Percentiles rank a stretch among this genome's conserved stretches.
Evolutionary conservation across 2,113 vertebrate species (phyloP).

Genomic region (Hydrolagus affinis): DNA sequence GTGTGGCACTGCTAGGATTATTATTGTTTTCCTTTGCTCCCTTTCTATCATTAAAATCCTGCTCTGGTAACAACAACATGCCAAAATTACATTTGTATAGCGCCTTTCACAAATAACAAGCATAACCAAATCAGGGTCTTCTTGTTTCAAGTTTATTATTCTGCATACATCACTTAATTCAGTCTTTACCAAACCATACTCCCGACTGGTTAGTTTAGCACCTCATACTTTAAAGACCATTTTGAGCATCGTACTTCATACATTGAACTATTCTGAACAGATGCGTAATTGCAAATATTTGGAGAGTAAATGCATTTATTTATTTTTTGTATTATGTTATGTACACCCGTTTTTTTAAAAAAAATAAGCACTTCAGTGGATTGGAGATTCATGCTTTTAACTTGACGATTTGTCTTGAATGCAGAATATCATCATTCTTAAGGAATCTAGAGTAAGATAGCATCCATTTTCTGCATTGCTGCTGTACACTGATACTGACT

Average conservation of each 20-base stretch:
- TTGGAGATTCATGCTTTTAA: background rate
- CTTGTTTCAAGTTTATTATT: background rate
- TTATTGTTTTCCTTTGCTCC: background rate
- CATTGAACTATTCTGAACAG: too few species aligned
- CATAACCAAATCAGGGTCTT: background rate
- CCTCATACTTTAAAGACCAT: background rate
- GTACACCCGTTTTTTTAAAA: background rate
- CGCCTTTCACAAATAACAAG: too few species aligned
- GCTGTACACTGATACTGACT: background rate
- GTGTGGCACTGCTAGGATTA: too few species aligned
- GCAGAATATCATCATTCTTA: background rate
- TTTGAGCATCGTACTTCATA: background rate
- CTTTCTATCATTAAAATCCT: background rate
- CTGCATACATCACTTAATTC: background rate
- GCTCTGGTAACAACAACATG: background rate
- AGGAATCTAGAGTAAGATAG: background rate
- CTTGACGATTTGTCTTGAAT: background rate
- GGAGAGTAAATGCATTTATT: background rate
- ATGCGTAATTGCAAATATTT: background rate
- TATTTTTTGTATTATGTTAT: background rate
- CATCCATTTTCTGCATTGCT: background rate
- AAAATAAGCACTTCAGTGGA: background rate
- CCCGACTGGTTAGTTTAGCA: slow-evolving; percentile 3
- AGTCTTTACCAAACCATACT: background rate
- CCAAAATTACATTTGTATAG: too few species aligned